phyloP scores from a whole-genome alignment of 2,797 vertebrate genomes.

The Nannoperca australis region DNA sequence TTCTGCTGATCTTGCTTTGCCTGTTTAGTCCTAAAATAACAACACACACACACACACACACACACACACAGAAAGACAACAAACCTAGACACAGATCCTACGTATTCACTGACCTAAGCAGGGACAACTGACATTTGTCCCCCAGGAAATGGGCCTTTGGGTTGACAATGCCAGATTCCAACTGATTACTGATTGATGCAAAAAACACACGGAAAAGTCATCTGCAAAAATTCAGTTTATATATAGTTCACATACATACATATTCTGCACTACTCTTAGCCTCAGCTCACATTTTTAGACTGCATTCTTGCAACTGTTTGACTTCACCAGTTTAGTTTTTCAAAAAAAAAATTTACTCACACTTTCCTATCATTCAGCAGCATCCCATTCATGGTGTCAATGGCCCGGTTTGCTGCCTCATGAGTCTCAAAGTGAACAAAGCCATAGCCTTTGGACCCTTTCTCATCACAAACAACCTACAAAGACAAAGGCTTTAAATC shows the following conservation, averaged over 20 bases:
- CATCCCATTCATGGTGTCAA: conserved; percentile 98
- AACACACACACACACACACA: conserved; percentile 28
- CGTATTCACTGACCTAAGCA: conserved; percentile 77
- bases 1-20: background rate
- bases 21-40: conserved; percentile 14
- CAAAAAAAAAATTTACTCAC: too few relatives aligned
- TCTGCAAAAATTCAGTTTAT: conserved; percentile 41
- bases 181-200: conserved; percentile 73
- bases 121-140: conserved; percentile 70
- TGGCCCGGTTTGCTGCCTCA: conserved; percentile 93
- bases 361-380: conserved; percentile 97
- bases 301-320: background rate
- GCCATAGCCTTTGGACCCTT: conserved; percentile 95
- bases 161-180: conserved; percentile 69
- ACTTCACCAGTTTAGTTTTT: background rate
- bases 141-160: conserved; percentile 70
- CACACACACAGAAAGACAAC: conserved; percentile 14
- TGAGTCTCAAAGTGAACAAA: conserved; percentile 99
- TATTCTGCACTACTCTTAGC: conserved; percentile 37
- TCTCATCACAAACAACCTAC: conserved; percentile 95
- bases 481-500: conserved; percentile 23
- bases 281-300: conserved; percentile 2
- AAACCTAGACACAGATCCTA: conserved; percentile 58
- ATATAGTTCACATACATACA: background rate
- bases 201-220: conserved; percentile 63